phyloP scores from a whole-genome alignment of 2,113 vertebrate species.

The Romanogobio albipinnatus region DNA sequence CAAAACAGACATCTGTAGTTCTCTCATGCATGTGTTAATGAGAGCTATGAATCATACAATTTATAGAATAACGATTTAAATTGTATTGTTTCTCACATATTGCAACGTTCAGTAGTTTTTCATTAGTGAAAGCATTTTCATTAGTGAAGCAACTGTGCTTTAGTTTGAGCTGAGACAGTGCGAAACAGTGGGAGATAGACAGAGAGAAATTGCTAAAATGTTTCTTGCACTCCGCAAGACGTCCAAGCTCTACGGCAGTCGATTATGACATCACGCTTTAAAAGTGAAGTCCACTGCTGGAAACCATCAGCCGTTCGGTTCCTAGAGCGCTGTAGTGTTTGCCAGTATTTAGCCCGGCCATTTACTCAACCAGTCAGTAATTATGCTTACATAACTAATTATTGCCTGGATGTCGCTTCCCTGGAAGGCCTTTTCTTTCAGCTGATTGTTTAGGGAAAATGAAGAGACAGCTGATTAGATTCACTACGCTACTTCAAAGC shows the following conservation, averaged over 20 bases:
- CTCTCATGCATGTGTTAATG: too few species aligned
- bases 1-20: not conserved
- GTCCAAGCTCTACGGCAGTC: not conserved
- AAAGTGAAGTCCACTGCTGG: conserved; percentile 31
- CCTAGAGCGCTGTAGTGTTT: not conserved
- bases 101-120: not conserved
- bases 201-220: not conserved
- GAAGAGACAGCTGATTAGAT: conserved; percentile 46
- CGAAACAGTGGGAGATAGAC: not conserved
- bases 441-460: conserved; percentile 32
- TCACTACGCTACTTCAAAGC: conserved; percentile 16
- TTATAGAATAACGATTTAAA: not conserved
- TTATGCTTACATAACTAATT: conserved; percentile 31
- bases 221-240: not conserved
- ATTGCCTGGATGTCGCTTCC: conserved; percentile 20
- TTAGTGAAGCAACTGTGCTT: conserved; percentile 11
- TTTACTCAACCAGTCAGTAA: conserved; percentile 33
- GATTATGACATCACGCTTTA: not conserved
- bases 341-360: conserved; percentile 11
- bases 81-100: not conserved
- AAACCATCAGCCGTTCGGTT: conserved; percentile 1
- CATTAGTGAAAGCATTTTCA: not conserved
- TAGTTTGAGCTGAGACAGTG: not conserved
- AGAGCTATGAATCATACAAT: too few species aligned
- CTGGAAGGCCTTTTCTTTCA: conserved; percentile 22